Conservation (phyloP, 2,888 invertebrate species). For the Acleris sparsana region DNA sequence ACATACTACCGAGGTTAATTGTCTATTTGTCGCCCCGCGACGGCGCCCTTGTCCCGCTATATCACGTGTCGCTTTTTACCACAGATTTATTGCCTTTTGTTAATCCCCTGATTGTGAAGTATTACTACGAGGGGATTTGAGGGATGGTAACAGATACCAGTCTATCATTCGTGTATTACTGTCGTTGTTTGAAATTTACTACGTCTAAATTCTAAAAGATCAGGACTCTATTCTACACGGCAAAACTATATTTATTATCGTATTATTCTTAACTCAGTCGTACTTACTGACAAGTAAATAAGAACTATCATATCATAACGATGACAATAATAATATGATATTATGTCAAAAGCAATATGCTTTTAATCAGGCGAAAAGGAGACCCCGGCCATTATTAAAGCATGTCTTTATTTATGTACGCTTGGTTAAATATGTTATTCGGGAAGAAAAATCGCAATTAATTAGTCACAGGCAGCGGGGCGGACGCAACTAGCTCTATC, state of each 20-base stretch:
- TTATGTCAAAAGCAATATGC: too few relatives aligned
- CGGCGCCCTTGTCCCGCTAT: conserved; percentile 63
- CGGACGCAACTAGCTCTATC: conserved; percentile 57
- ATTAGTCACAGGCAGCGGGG: conserved; percentile 61
- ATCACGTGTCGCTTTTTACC: conserved; percentile 61
- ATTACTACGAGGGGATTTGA: conserved; percentile 45
- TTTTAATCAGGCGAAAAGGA: background rate
- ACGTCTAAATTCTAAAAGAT: too few relatives aligned
- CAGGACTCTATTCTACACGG: too few relatives aligned
- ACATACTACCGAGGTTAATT: conserved; percentile 64
- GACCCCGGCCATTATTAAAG: background rate
- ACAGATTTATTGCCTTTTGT: conserved; percentile 58
- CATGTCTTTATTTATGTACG: background rate
- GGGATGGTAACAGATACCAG: conserved; percentile 23
- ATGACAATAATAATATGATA: too few relatives aligned
- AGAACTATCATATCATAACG: too few relatives aligned
- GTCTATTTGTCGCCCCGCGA: conserved; percentile 65
- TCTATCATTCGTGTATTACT: conserved; percentile 37
- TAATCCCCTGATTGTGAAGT: conserved; percentile 59
- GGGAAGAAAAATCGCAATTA: conserved; percentile 61
- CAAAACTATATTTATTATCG: too few relatives aligned
- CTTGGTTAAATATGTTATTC: conserved; percentile 9
- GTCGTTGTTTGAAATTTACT: conserved; percentile 13
- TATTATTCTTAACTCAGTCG: too few relatives aligned
- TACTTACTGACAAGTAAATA: too few relatives aligned